Base-by-base conservation (phyloP, 2,888 invertebrate species). In the Trichopoda pennipes region DNA sequence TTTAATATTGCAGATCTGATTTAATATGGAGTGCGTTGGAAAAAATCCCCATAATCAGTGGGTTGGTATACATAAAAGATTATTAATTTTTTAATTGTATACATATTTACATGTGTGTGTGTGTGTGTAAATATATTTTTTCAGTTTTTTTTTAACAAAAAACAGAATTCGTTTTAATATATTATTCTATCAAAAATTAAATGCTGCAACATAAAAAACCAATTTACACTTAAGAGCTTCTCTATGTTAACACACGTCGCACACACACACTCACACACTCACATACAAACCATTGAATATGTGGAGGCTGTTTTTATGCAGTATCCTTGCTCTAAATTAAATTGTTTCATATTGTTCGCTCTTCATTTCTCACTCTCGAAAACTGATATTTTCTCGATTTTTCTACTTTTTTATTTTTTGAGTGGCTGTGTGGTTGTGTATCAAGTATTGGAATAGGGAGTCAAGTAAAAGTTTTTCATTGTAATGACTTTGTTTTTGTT, bases 261-360 rank as follows among this genome's bases (percentile, higher is more conserved):
- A 35, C 10, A 28, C 14, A 28, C 42, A n/a, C 1, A 51, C 17
- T 66, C 8, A 60, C 38, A 66, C 23, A 58, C 9, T 38, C 10
- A 2, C 38, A 12, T n/a, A 49, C 35, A 38, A 53, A 14, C 55
- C 28, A 61, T 28, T 61, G 28, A 61, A 28, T 63, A 19, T 64
- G 58, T 19, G 60, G 38, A 60, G 70, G 66, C 74, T 76, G 68
- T 60, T 51, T 51, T 68, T 69, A 19, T 64, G 47, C 55, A 60
- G 16, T 79, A 82, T 82, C 82, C 82, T 82, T 82, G 82, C 75
- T 82, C 82, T 17, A 79, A 82, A 82, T 82, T 75, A 64, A 75
- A 75, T 79, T 79, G 75, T 69, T 74, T 49, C 19, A 38, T 55
- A 61, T 38, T 38, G n/a, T 73, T 47, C 32, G 38, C 47, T 21